These are phyloP conservation scores for Daphoenositta chrysoptera DNA, from an alignment of 2,113 vertebrate species.

Conservation along the genomic window DNA sequence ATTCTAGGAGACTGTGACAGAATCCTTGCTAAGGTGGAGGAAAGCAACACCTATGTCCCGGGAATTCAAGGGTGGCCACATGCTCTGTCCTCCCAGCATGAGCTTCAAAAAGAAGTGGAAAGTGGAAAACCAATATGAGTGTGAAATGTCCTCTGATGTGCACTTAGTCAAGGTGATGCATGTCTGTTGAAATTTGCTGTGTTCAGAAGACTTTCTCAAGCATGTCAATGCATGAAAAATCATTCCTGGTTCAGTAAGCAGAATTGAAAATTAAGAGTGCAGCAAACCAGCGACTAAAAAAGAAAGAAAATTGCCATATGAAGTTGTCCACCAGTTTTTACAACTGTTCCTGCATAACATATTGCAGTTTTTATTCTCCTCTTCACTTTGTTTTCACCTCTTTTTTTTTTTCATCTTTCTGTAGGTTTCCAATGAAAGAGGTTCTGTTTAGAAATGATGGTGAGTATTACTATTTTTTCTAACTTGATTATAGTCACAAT, in stretches of 20 bases:
- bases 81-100: neutral
- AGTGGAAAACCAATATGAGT: neutral
- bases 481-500: neutral
- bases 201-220: neutral
- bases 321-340: neutral
- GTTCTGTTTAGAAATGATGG: constrained; percentile 10
- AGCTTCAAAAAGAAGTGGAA: neutral
- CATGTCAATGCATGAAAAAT: neutral
- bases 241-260: neutral
- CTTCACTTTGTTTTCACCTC: neutral
- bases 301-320: neutral
- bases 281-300: neutral
- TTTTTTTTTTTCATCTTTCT: neutral
- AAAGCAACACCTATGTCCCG: neutral
- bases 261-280: neutral
- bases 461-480: neutral
- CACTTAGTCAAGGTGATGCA: neutral
- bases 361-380: neutral
- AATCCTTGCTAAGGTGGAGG: neutral
- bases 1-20: neutral
- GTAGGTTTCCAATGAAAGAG: neutral
- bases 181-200: neutral
- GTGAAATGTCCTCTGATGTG: neutral
- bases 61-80: neutral
- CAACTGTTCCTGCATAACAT: neutral